Evolutionary conservation across 2,113 vertebrate genomes (phyloP), one percentile per base, ranked within the genome.

Genomic region (Phycodurus eques): DNA sequence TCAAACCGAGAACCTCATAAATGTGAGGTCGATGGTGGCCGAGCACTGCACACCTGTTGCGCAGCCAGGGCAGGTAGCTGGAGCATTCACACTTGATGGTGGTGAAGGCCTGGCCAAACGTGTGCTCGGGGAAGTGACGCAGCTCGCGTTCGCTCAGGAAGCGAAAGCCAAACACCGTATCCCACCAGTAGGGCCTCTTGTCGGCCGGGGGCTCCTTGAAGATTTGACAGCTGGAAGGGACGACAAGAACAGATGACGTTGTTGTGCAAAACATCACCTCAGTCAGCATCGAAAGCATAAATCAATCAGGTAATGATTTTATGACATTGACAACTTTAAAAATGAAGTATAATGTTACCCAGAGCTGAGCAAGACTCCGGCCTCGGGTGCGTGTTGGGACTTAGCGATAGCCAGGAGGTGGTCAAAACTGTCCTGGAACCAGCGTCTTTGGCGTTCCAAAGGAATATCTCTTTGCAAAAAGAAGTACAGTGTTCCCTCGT

Each of bases 21-120:
- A 22, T 5, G 54, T 10, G 54, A 22, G n/a, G 9, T 4, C 5
- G 54, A 22, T 8, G 9, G 9, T 10, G n/a, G 31, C 20, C 9
- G 60, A 64, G n/a, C 19, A 39, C 35, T 3, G 35, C 35, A 7
- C 31, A 72, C 98, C 94, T 96, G 83, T 93, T 94, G 82, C 95
- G 86, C 68, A 99, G 79, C 98, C 98, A 99, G 0, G 92, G 92
- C 66, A 99, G 89, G 88, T 98, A 99, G n/a, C 59, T 66, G 20
- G 87, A 78, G 39, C 94, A 92, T 82, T 99, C 95, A 43, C 96
- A 98, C 70, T 95, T 96, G 62, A 98, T 51, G 1, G 96, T 98
- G 0, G 93, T 98, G 79, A 97, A 96, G 2, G 92, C 91, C 8
- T 96, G 95, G 33, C 97, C 98, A 69, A 92, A 96, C 31, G 1